Evolutionary conservation across 2,888 invertebrate species (phyloP), one percentile per base, ranked within the genome.

Genomic region (Meiosimyza platycephala): DNA sequence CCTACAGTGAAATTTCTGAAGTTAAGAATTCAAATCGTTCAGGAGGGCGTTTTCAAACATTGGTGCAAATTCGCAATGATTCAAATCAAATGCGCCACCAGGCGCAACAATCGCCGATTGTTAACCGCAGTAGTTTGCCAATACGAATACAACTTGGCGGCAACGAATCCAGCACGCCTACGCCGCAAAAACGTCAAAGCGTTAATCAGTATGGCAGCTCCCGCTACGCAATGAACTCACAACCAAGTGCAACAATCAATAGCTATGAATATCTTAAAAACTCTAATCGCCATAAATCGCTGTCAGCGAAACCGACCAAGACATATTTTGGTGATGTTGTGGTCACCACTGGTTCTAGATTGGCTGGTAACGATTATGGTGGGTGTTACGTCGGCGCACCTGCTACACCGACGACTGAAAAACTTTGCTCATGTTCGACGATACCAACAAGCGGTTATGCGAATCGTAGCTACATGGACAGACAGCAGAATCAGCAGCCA

Each of bases 31-130:
- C 13, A 12, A 22, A 22, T 1, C 9, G 4, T 7, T 2, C 57
- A 13, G n/a, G 74, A 28, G 82, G 81, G 9, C 83, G 85, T 13
- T 85, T 83, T 73, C 85, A 86, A 57, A 85, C 85, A 0, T 76
- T 85, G n/a, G 85, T 85, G 55, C 85, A 86, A 65, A 86, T 85
- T 18, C 81, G 80, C 72, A 80, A 77, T 33, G 83, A 84, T 9
- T 74, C 74, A 15, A 65, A 75, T 48, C 74, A 77, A 15, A 16
- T 72, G 12, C 73, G 33, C 55, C 76, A 28, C 47, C 55, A 18
- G 51, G 71, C 65, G 11, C 75, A 54, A 22, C 33, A 52, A 15
- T 13, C 51, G 33, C 33, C 57, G 0, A n/a, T 28, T 33, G 40
- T 54, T 13, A 60, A 52, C 16, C 57, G 60, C 18, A 74, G 74